phyloP scores from a whole-genome alignment of 2,797 vertebrate species.

The Rhynchonycteris naso region DNA sequence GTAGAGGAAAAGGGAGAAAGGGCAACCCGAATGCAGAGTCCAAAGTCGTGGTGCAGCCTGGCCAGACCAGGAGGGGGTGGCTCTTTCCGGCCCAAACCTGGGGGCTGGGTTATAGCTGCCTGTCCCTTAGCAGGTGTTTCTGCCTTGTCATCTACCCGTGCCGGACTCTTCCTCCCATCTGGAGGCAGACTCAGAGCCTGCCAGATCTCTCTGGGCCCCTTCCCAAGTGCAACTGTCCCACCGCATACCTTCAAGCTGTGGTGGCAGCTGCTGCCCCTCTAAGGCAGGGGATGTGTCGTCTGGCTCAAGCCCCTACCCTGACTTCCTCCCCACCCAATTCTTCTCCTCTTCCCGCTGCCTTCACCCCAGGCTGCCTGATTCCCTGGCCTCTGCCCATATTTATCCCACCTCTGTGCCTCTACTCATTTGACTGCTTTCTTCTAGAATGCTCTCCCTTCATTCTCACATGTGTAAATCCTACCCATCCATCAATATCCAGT shows the following conservation, averaged over 20 bases:
- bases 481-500: background rate
- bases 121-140: background rate
- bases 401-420: background rate
- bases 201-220: background rate
- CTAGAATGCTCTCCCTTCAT: background rate
- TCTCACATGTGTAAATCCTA: background rate
- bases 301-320: background rate
- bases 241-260: background rate
- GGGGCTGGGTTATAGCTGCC: no score
- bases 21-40: accelerated
- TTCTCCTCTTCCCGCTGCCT: no score
- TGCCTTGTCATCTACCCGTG: background rate
- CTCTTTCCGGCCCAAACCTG: background rate
- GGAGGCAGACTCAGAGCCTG: background rate
- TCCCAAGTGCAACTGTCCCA: background rate
- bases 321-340: background rate
- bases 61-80: accelerated
- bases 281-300: background rate
- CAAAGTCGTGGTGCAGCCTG: background rate
- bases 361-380: accelerated
- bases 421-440: background rate
- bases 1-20: background rate
- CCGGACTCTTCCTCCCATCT: background rate
- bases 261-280: background rate
- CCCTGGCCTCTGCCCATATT: background rate